Evolutionary conservation across 2,888 invertebrate genomes (phyloP).

Genomic region (Diarsia dahlii): DNA sequence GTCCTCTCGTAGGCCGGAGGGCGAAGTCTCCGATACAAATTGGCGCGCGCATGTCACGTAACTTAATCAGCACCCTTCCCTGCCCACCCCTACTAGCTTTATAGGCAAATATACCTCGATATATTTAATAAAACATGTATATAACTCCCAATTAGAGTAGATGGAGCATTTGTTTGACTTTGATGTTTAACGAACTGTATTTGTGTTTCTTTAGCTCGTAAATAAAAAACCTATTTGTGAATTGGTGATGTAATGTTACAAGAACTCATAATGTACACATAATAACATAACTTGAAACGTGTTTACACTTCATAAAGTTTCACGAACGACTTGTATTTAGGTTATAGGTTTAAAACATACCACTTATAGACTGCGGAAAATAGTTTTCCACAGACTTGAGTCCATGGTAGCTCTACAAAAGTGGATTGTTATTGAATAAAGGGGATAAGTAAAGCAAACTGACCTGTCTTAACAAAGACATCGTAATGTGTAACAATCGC

Average conservation of each 20-base stretch:
- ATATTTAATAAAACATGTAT: slow-evolving; percentile 59
- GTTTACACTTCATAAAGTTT: slow-evolving; percentile 59
- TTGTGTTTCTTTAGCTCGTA: slow-evolving; percentile 17
- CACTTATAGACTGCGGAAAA: slow-evolving; percentile 27
- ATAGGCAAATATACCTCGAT: slow-evolving; percentile 66
- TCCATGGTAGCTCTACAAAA: not conserved
- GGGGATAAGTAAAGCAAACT: slow-evolving; percentile 20
- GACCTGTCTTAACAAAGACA: slow-evolving; percentile 55
- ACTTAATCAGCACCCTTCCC: slow-evolving; percentile 86
- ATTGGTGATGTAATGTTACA: slow-evolving; percentile 27
- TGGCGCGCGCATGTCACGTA: slow-evolving; percentile 88
- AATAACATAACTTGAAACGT: slow-evolving; percentile 32
- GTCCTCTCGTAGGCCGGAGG: slow-evolving; percentile 73
- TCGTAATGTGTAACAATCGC: slow-evolving; percentile 56
- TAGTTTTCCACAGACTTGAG: slow-evolving; percentile 18
- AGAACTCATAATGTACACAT: slow-evolving; percentile 30
- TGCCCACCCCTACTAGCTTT: slow-evolving; percentile 69
- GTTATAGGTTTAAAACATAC: slow-evolving; percentile 31
- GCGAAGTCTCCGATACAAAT: slow-evolving; percentile 83
- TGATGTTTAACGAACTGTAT: slow-evolving; percentile 42
- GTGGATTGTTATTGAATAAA: slow-evolving; percentile 25
- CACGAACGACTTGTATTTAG: slow-evolving; percentile 32
- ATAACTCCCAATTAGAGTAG: slow-evolving; percentile 38
- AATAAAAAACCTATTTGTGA: slow-evolving; percentile 21
- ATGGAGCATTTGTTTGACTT: slow-evolving; percentile 23